A percentile compares a stretch with the other conserved stretches of the same genome.
These are phyloP conservation scores for Bradypus variegatus DNA, from an alignment of 2,797 vertebrate species.

Conservation along the genomic window DNA sequence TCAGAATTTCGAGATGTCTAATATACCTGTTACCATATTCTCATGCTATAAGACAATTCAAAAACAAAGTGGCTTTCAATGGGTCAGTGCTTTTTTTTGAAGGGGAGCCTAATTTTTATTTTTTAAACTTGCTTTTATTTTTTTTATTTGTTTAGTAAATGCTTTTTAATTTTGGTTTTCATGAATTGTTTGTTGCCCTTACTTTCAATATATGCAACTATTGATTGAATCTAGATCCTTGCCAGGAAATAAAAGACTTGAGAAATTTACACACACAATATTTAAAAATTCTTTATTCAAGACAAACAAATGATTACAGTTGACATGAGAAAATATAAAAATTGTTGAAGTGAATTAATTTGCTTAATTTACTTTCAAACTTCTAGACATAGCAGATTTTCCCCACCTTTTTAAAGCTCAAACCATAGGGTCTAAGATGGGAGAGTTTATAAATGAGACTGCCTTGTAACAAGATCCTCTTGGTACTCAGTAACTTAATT, in stretches of 20 bases:
- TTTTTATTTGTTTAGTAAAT: background rate
- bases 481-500: slow-evolving; percentile 47
- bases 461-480: slow-evolving; percentile 49
- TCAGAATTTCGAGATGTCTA: background rate
- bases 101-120: background rate
- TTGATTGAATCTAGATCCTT: background rate
- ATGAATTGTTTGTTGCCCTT: background rate
- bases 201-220: background rate
- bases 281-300: slow-evolving; percentile 28
- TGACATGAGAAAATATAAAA: slow-evolving; percentile 16
- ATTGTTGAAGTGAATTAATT: slow-evolving; percentile 43
- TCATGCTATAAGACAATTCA: background rate
- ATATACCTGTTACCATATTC: background rate
- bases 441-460: slow-evolving; percentile 34
- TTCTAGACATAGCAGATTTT: slow-evolving; percentile 33
- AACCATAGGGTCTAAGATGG: slow-evolving; percentile 13
- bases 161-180: slow-evolving; percentile 9
- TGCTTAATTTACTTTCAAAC: slow-evolving; percentile 30
- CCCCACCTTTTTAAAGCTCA: slow-evolving; percentile 34
- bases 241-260: slow-evolving; percentile 29
- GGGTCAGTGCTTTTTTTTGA: background rate
- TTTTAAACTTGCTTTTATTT: background rate
- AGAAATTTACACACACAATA: background rate
- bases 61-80: slow-evolving; percentile 26
- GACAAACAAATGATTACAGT: background rate